Percentiles rank a stretch among this genome's conserved stretches.
Conservation (phyloP, 1,140 invertebrate genomes). For the Pemphigus obesinymphae region DNA sequence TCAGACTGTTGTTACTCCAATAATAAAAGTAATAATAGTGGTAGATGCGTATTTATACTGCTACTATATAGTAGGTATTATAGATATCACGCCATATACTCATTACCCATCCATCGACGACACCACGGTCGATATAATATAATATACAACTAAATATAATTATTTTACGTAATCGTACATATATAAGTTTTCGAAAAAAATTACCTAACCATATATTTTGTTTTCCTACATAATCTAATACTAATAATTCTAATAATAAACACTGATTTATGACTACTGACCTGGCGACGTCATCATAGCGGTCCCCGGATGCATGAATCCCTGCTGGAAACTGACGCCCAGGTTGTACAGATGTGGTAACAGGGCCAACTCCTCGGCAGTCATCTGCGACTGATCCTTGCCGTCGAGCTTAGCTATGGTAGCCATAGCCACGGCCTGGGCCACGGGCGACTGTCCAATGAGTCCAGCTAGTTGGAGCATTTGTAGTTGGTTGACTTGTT, state of each 20-base stretch:
- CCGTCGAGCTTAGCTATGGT: constrained; percentile 46
- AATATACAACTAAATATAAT: too few relatives aligned
- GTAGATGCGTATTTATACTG: too few relatives aligned
- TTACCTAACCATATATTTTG: too few relatives aligned
- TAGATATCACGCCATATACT: too few relatives aligned
- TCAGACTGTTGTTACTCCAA: background rate
- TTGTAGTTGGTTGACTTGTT: constrained; percentile 50
- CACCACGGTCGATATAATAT: too few relatives aligned
- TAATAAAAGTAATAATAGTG: background rate
- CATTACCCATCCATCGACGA: too few relatives aligned
- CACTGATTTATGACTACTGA: constrained; percentile 28
- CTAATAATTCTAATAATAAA: background rate
- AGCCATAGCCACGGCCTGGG: constrained; percentile 45
- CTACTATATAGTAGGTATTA: too few relatives aligned
- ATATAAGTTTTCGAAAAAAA: too few relatives aligned
- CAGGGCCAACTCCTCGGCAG: constrained; percentile 51
- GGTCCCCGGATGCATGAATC: constrained; percentile 35
- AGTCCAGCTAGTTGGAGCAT: constrained; percentile 51
- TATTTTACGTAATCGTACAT: too few relatives aligned
- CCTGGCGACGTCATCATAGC: constrained; percentile 39
- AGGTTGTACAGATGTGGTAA: constrained; percentile 54
- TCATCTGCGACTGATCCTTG: constrained; percentile 45
- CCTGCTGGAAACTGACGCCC: constrained; percentile 20
- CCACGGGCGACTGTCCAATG: constrained; percentile 43
- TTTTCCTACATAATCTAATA: too few relatives aligned